Evolutionary conservation across 2,888 invertebrate species (phyloP).

Genomic region (Andrena haemorrhoa): DNA sequence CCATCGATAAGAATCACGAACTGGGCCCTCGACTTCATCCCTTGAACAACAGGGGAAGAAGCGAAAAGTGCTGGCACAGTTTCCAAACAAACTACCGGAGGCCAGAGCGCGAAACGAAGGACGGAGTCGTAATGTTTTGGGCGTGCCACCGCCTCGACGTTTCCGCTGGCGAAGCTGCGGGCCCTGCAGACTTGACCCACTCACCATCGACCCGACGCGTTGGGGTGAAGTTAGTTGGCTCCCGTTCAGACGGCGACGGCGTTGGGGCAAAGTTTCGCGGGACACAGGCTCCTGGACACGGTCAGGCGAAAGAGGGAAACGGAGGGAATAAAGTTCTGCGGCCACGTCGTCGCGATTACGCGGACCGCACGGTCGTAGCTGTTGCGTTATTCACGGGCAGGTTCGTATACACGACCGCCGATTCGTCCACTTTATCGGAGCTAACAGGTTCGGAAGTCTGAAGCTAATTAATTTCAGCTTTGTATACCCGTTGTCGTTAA

Average conservation of each 20-base stretch:
- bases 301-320: not conserved
- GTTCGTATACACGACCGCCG: conserved; percentile 25
- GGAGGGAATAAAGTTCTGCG: conserved; percentile 44
- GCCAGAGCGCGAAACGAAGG: not conserved
- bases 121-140: conserved; percentile 9
- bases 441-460: conserved; percentile 44
- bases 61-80: not conserved
- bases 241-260: conserved; percentile 19
- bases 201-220: conserved; percentile 11
- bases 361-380: conserved; percentile 30
- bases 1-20: too few species aligned
- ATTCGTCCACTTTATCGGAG: conserved; percentile 46
- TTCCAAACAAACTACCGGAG: conserved; percentile 3
- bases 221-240: conserved; percentile 37
- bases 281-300: conserved; percentile 23
- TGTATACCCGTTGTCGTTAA: conserved; percentile 49
- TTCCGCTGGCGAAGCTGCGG: conserved; percentile 3
- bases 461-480: conserved; percentile 62
- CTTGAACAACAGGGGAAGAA: not conserved
- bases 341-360: conserved; percentile 44
- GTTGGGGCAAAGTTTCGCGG: conserved; percentile 37
- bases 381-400: conserved; percentile 50
- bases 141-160: not conserved
- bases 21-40: too few species aligned
- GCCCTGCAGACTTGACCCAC: conserved; percentile 57